These are phyloP conservation scores for Dendrolimus kikuchii DNA, from an alignment of 1,140 invertebrate genomes.

Conservation along the genomic window DNA sequence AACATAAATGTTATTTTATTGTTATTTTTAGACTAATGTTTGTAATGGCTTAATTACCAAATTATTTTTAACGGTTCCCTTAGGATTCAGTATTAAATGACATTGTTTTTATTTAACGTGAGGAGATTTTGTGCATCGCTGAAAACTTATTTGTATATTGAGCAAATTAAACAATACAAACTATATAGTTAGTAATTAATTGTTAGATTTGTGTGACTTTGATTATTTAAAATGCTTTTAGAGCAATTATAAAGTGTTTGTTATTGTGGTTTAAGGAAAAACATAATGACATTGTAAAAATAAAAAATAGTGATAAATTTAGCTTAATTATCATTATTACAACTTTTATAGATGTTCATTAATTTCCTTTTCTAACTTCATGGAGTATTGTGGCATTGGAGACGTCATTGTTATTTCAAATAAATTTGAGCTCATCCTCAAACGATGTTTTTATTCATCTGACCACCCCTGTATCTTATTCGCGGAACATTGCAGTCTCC, in stretches of 20 bases:
- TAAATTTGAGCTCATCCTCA: slow-evolving; percentile 71
- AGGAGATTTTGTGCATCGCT: slow-evolving; percentile 44
- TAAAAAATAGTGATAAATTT: slow-evolving; percentile 70
- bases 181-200: slow-evolving; percentile 71
- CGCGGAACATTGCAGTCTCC: slow-evolving; percentile 30
- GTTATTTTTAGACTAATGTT: slow-evolving; percentile 53
- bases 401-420: slow-evolving; percentile 71
- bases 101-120: slow-evolving; percentile 43
- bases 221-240: slow-evolving; percentile 69
- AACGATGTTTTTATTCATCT: slow-evolving; percentile 65
- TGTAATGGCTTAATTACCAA: slow-evolving; percentile 66
- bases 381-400: slow-evolving; percentile 70
- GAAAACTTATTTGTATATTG: slow-evolving; percentile 66
- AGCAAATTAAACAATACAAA: slow-evolving; percentile 67
- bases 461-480: slow-evolving; percentile 38
- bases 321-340: slow-evolving; percentile 71
- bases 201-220: slow-evolving; percentile 71
- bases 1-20: slow-evolving; percentile 52
- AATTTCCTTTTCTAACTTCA: slow-evolving; percentile 69
- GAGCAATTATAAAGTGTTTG: slow-evolving; percentile 58
- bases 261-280: slow-evolving; percentile 69
- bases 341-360: slow-evolving; percentile 72
- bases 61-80: slow-evolving; percentile 59
- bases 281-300: slow-evolving; percentile 72
- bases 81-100: slow-evolving; percentile 66